Conservation (phyloP, 2,888 invertebrate genomes). For the Andrena camellia region DNA sequence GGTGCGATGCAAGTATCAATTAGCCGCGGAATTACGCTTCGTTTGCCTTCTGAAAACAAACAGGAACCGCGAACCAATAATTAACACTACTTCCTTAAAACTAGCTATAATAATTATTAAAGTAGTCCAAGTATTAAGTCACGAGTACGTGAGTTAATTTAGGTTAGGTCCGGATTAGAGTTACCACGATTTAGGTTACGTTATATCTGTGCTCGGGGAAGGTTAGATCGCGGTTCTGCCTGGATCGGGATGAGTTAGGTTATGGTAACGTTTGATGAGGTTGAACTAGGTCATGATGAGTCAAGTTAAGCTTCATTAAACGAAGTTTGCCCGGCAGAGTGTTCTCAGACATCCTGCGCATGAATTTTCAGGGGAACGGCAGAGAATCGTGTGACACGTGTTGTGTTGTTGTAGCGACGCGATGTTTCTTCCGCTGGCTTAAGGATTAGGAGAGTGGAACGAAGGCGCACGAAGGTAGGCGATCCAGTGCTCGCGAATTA, state of each 20-base stretch:
- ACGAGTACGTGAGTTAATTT: neutral
- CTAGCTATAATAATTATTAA: too few species aligned
- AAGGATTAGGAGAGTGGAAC: conserved; percentile 66
- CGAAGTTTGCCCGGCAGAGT: too few species aligned
- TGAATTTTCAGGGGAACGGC: neutral
- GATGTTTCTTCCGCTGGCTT: conserved; percentile 37
- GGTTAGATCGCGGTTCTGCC: neutral
- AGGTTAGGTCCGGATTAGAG: neutral
- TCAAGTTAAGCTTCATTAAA: too few species aligned
- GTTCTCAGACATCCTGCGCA: too few species aligned
- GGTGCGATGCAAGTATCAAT: neutral
- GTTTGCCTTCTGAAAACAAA: neutral
- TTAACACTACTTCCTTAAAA: neutral
- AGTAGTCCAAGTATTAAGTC: too few species aligned
- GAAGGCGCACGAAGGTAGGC: conserved; percentile 46
- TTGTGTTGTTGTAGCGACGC: conserved; percentile 28
- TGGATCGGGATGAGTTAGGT: neutral
- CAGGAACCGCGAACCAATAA: neutral
- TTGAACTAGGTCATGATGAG: neutral
- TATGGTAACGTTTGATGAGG: neutral
- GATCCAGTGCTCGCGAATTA: conserved; percentile 59
- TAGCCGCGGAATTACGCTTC: neutral
- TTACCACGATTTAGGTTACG: neutral
- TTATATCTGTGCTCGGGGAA: neutral
- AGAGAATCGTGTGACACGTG: conserved; percentile 5